phyloP scores from a whole-genome alignment of 2,888 invertebrate genomes.

The Cephus pygmeus region DNA sequence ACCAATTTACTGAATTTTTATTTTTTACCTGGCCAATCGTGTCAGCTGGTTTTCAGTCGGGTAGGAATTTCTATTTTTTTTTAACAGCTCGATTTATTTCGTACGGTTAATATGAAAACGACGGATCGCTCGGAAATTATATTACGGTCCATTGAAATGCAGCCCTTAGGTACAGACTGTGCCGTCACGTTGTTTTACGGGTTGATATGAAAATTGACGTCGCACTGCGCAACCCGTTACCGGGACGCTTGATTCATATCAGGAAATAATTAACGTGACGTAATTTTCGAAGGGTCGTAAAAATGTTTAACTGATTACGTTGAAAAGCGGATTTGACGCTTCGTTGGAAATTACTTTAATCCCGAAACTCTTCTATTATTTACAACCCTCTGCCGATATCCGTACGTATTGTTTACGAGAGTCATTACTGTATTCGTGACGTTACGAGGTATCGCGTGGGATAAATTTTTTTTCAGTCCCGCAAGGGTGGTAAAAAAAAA shows the following conservation, averaged over 20 bases:
- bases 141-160: neutral
- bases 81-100: slow-evolving; percentile 21
- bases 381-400: neutral
- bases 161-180: neutral
- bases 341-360: neutral
- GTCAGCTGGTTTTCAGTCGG: neutral
- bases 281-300: neutral
- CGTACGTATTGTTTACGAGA: neutral
- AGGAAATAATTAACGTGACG: neutral
- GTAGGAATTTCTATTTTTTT: slow-evolving; percentile 7
- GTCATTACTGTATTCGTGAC: neutral
- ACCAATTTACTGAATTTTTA: neutral
- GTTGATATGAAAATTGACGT: neutral
- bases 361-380: neutral
- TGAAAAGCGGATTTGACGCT: neutral
- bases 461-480: neutral
- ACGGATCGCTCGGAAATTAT: neutral
- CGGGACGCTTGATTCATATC: neutral
- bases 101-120: slow-evolving; percentile 26
- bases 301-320: neutral
- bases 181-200: neutral
- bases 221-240: neutral
- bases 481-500: neutral
- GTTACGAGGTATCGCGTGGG: neutral
- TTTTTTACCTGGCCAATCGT: neutral